A percentile compares a stretch with the other conserved stretches of the same genome.
Evolutionary conservation across 1,140 invertebrate species (phyloP).

Genomic region (Mylabris phalerata): DNA sequence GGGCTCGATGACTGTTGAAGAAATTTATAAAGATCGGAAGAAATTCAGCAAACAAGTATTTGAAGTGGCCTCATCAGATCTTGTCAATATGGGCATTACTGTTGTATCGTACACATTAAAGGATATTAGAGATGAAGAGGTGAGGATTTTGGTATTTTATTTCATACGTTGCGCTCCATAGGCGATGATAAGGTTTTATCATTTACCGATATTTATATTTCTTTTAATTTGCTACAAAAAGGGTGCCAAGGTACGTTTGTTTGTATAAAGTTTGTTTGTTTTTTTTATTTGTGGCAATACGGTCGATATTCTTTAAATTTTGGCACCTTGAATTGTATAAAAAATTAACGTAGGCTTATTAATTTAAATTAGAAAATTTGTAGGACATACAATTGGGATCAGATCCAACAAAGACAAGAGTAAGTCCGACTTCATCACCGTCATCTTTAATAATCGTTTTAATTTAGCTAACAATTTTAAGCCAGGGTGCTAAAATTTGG

Average conservation of each 20-base stretch:
- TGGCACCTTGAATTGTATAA: background rate
- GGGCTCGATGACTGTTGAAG: conserved; percentile 98
- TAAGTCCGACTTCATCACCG: too few relatives aligned
- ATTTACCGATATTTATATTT: conserved; percentile 19
- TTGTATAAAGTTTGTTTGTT: conserved; percentile 3
- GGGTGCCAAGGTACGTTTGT: conserved; percentile 48
- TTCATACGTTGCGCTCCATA: background rate
- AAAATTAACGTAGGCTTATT: background rate
- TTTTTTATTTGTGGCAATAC: background rate
- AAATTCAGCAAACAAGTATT: conserved; percentile 98
- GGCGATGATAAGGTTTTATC: conserved; percentile 4
- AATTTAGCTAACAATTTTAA: too few relatives aligned
- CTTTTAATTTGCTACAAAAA: conserved; percentile 38
- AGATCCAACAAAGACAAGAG: too few relatives aligned
- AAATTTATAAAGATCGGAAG: conserved; percentile 98
- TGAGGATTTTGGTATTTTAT: conserved; percentile 43
- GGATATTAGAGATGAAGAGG: conserved; percentile 96
- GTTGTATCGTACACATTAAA: conserved; percentile 97
- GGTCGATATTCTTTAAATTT: background rate
- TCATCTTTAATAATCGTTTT: too few relatives aligned
- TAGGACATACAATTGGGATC: too few relatives aligned
- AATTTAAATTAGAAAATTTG: background rate
- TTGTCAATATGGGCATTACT: conserved; percentile 97
- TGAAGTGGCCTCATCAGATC: conserved; percentile 88
- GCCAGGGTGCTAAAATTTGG: too few relatives aligned